phyloP scores from a whole-genome alignment of 2,113 vertebrate genomes.

The Pithys albifrons region DNA sequence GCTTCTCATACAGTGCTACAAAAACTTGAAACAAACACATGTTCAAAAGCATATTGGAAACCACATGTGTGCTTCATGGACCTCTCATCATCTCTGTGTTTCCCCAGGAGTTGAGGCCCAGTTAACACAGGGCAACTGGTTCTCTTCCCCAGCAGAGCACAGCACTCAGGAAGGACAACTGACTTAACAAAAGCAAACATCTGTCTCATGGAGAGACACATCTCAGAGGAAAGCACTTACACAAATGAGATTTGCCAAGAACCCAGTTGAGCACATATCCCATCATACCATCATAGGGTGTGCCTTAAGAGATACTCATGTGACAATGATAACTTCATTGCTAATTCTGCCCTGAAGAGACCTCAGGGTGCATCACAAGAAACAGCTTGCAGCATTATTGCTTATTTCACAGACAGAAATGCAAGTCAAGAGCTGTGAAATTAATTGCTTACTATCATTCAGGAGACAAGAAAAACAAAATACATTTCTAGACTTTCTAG shows the following conservation, averaged over 20 bases:
- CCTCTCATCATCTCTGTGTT: not conserved
- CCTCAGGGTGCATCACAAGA: not conserved
- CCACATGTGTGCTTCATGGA: rapidly evolving
- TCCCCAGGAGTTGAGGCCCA: not conserved
- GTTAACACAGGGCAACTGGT: not conserved
- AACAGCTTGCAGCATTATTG: not conserved
- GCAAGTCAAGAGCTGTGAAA: not conserved
- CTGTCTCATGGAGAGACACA: not conserved
- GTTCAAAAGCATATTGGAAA: not conserved
- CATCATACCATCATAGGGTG: not conserved
- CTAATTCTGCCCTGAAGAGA: not conserved
- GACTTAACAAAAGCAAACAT: not conserved
- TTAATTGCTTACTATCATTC: not conserved
- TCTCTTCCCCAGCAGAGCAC: not conserved
- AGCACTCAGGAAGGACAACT: not conserved
- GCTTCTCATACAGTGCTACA: not conserved
- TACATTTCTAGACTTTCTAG: not conserved
- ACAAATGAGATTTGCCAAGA: not conserved
- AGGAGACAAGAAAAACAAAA: not conserved
- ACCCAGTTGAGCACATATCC: not conserved
- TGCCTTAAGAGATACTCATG: not conserved
- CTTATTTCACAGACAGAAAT: not conserved
- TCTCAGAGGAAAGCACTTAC: not conserved
- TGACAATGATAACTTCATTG: not conserved
- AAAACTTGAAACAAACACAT: not conserved